phyloP scores from a whole-genome alignment of 2,797 vertebrate genomes.

The Aeoliscus strigatus region DNA sequence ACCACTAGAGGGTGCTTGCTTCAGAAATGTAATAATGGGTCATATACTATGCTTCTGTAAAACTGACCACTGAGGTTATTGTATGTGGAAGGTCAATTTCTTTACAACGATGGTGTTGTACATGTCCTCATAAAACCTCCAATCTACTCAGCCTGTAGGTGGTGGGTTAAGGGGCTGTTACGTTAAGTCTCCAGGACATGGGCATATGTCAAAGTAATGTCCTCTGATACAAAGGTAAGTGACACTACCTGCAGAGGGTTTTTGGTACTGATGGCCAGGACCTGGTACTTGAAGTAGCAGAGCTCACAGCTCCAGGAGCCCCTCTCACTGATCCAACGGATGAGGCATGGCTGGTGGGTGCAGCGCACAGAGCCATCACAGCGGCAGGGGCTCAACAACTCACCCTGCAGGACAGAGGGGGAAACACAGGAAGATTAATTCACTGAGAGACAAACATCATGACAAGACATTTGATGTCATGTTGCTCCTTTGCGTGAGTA shows the following conservation, averaged over 20 bases:
- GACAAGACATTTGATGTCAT: too few relatives aligned
- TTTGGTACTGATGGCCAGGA: constrained; percentile 88
- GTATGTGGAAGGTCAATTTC: too few relatives aligned
- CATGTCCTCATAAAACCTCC: too few relatives aligned
- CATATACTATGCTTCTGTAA: too few relatives aligned
- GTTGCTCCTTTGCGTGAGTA: too few relatives aligned
- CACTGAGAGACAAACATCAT: too few relatives aligned
- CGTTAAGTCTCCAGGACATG: not conserved
- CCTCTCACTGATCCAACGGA: constrained; percentile 88
- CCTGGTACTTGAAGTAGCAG: constrained; percentile 90
- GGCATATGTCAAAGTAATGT: not conserved
- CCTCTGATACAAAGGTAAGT: constrained; percentile 1
- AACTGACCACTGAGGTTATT: too few relatives aligned
- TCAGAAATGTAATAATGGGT: too few relatives aligned
- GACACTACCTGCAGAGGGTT: constrained; percentile 84
- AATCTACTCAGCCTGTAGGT: too few relatives aligned
- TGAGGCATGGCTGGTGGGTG: constrained; percentile 86
- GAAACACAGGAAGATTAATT: not conserved
- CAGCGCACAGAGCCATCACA: constrained; percentile 84
- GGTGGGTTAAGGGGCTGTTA: not conserved
- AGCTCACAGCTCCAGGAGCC: constrained; percentile 90
- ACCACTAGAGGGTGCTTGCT: too few relatives aligned
- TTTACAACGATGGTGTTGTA: too few relatives aligned
- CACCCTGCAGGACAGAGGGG: constrained; percentile 67
- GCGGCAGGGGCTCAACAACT: constrained; percentile 83